A percentile compares a stretch with the other conserved stretches of the same genome.
These are phyloP conservation scores for Syrista parreyssii DNA, from an alignment of 2,888 invertebrate genomes.

Conservation along the genomic window DNA sequence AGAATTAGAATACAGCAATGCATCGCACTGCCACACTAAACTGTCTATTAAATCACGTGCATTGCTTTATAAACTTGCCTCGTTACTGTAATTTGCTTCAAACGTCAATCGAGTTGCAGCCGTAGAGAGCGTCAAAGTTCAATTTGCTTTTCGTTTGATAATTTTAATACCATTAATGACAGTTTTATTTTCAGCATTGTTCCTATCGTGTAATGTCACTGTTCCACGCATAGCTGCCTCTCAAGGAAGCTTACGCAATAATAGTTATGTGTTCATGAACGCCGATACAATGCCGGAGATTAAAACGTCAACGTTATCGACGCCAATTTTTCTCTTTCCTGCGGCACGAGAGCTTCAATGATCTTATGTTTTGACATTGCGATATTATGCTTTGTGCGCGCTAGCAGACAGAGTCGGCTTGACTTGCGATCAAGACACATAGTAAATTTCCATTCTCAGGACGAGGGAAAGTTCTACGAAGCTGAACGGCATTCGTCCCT, in stretches of 20 bases:
- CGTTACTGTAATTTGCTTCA: background rate
- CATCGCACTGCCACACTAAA: background rate
- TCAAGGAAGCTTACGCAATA: background rate
- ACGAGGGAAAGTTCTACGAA: background rate
- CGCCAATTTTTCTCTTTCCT: background rate
- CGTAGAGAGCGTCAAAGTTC: background rate
- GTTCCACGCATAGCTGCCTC: background rate
- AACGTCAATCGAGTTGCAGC: background rate
- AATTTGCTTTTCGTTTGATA: background rate
- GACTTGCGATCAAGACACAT: constrained; percentile 31
- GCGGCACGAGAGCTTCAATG: background rate
- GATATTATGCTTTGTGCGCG: constrained; percentile 26
- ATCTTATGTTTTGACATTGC: constrained; percentile 31
- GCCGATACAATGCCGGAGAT: background rate
- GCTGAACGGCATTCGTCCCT: background rate
- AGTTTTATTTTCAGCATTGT: background rate
- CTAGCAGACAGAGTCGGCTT: constrained; percentile 23
- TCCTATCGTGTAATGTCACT: background rate
- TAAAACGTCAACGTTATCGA: background rate
- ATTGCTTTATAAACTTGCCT: background rate
- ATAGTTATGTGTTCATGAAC: background rate
- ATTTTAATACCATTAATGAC: background rate
- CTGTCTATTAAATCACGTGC: background rate
- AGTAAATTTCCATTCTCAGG: constrained; percentile 9
- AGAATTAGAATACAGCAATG: background rate